Conservation (phyloP, 2,888 invertebrate genomes). For the Hemaris fuciformis region DNA sequence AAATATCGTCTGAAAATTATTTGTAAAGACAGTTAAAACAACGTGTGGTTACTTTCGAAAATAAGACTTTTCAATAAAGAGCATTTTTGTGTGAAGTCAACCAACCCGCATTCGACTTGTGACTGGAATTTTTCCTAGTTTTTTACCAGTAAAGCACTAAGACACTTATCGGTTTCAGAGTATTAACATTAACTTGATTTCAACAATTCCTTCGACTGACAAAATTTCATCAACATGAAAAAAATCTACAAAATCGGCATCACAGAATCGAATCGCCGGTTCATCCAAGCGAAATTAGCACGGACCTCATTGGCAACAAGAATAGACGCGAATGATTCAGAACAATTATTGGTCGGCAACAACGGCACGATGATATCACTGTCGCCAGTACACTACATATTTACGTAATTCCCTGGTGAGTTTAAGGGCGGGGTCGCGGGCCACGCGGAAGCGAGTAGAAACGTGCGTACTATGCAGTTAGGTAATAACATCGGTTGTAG, state of each 20-base stretch:
- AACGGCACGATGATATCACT: not conserved
- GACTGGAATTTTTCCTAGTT: no score
- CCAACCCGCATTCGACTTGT: no score
- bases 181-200: no score
- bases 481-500: not conserved
- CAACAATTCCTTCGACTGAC: no score
- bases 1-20: no score
- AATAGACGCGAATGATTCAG: not conserved
- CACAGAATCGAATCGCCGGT: not conserved
- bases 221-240: no score
- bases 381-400: not conserved
- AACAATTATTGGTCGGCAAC: not conserved
- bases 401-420: constrained; percentile 6
- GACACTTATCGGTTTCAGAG: no score
- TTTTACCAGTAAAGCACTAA: no score
- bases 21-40: no score
- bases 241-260: not conserved
- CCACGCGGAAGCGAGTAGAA: constrained; percentile 1
- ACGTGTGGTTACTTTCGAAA: no score
- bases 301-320: not conserved
- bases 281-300: not conserved
- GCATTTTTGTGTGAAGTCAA: no score
- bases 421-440: constrained; percentile 3
- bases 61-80: no score
- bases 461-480: not conserved